Evolutionary conservation across 1,140 invertebrate genomes (phyloP), one percentile per base, ranked within the genome.

Genomic region (Achroia grisella): DNA sequence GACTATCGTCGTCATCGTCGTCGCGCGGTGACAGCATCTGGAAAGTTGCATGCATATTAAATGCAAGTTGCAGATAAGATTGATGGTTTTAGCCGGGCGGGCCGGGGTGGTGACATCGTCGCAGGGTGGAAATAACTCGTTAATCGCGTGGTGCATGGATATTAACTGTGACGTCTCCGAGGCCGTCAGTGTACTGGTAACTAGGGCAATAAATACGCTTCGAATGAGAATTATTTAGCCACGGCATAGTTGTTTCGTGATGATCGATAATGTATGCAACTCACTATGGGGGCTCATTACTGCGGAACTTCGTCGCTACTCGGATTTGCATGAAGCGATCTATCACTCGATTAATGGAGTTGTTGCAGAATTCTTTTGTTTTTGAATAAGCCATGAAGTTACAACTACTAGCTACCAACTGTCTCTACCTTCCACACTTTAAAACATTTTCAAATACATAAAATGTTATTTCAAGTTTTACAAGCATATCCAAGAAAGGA

Each of bases 1-100:
- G 95, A 1, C 88, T 92, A 66, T 95, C 94, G 27, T 94, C 92
- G 31, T 94, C 90, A 12, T 90, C 91, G 31, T 91, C 91, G 15
- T 86, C 67, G 11, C 62, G 59, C 4, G 70, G 73, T 1, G 75
- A 85, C 52, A 82, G 65, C 77, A 83, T 83, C 77, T 82, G 66
- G 14, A 63, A 69, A 63, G 36, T 53, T 48, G 45, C 51, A 56
- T 29, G 44, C 13, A 30, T n/a, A 31, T 31, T 31, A 31, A 31
- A 33, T 29, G 40, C 27, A 45, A 47, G 51, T 52, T 52, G 30
- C 37, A 37, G 43, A 40, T 41, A 62, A 56, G 57, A 68, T 58
- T 55, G 58, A 62, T 62, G 45, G 52, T 41, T 37, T 37, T 27
- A 15, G 35, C 17, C 30, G 49, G 49, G 39, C 55, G 55, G 47